Evolutionary conservation across 2,113 vertebrate genomes (phyloP).

Genomic region (Proterorhinus semilunaris): DNA sequence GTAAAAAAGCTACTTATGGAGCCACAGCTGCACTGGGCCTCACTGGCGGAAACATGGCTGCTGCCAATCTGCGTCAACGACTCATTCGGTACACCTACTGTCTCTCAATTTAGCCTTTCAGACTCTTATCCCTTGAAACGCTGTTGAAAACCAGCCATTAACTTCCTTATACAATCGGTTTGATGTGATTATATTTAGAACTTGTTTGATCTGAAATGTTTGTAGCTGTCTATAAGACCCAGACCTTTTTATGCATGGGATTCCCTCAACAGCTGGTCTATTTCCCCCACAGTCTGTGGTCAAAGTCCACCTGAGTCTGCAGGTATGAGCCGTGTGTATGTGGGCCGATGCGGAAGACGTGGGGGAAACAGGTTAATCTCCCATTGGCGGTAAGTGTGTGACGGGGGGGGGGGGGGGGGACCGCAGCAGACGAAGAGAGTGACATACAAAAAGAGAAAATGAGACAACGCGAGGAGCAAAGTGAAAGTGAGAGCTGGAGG

Average conservation of each 20-base stretch:
- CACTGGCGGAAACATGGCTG: too few relatives aligned
- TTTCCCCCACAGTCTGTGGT: not conserved
- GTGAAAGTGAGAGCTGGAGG: constrained; percentile 33
- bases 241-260: not conserved
- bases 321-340: constrained; percentile 37
- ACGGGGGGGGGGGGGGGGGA: not conserved
- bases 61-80: too few relatives aligned
- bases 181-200: not conserved
- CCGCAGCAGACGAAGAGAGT: constrained; percentile 14
- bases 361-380: constrained; percentile 46
- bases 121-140: too few relatives aligned
- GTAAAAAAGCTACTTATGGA: too few relatives aligned
- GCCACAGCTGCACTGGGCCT: too few relatives aligned
- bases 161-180: not conserved
- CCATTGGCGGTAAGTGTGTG: constrained; percentile 24
- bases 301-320: constrained; percentile 37
- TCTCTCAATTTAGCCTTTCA: too few relatives aligned
- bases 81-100: too few relatives aligned
- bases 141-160: not conserved
- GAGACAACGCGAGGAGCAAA: constrained; percentile 23
- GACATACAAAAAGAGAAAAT: constrained; percentile 15
- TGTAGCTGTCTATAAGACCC: not conserved
- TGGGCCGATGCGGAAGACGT: constrained; percentile 24
- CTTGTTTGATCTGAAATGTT: not conserved
- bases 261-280: not conserved